Evolutionary conservation across 2,888 invertebrate genomes (phyloP), one percentile per base, ranked within the genome.

Genomic region (Sycophila texana): DNA sequence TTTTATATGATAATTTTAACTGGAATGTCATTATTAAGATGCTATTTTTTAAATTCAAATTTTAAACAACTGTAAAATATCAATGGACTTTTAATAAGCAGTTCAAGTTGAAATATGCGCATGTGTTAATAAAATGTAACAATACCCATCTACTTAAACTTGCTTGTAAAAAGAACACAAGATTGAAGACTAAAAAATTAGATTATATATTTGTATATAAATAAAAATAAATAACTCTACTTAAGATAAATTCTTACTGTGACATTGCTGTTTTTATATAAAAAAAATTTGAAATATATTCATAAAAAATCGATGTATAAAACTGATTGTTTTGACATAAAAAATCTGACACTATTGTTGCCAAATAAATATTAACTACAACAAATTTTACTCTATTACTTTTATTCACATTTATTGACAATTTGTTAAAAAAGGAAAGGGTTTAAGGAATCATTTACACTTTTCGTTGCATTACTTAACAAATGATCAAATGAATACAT

Each of bases 201-300:
- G 83, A 84, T 86, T 87, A 86, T 86, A 86, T 86, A 88, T 87
- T 85, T 88, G 87, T 88, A 88, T 80, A 88, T 88, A 87, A 85
- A 83, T 81, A 30, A 68, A 58, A 73, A 22, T 39, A 83, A 79
- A 63, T 83, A 81, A 82, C 81, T 39, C 7, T 39, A 39, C 81
- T 78, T 83, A 68, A 81, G 66, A 73, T 72, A 58, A 79, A 71
- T 78, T 73, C 51, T 63, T 68, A 68, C 68, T 80, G 68, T 67
- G 80, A 72, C 61, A 68, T 80, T 76, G 61, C 80, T 65, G 76
- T 74, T 77, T 77, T 77, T 73, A 80, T 76, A 80, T 58, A 22
- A 30, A 65, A 70, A 39, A 39, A 68, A 18, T 57, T 53, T 72
- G 58, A 77, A 72, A 39, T 76, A 63, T 39, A 76, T 70, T 51